Percentiles rank a stretch among this genome's conserved stretches.
Conservation (phyloP, 2,888 invertebrate genomes). For the Romanomermis culicivorax region DNA sequence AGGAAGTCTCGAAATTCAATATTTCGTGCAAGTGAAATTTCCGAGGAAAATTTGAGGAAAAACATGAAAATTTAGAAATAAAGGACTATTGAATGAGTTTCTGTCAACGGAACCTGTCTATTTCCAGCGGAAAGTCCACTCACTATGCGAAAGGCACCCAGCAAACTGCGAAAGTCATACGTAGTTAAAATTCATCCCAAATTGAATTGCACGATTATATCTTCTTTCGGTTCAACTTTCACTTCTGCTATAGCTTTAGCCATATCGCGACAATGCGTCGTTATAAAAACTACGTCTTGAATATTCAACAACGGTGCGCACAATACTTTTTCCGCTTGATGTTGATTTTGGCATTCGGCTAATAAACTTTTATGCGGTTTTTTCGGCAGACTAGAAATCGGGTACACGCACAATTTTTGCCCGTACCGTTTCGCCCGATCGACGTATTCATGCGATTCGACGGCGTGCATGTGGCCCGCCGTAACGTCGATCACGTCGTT, state of each 20-base stretch:
- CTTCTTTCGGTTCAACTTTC: not conserved
- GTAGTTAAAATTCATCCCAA: too few relatives aligned
- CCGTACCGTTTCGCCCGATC: not conserved
- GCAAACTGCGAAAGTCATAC: too few relatives aligned
- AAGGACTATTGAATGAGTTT: too few relatives aligned
- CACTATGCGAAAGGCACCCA: too few relatives aligned
- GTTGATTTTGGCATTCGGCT: not conserved
- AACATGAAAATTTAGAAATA: too few relatives aligned
- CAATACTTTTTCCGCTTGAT: not conserved
- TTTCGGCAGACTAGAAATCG: not conserved
- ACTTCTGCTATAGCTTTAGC: not conserved
- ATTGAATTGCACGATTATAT: conserved; percentile 1
- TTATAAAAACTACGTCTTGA: not conserved
- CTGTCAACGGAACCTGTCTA: too few relatives aligned
- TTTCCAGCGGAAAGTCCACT: too few relatives aligned
- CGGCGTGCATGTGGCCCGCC: not conserved
- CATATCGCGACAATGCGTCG: not conserved
- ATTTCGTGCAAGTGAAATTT: too few relatives aligned
- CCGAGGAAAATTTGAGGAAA: too few relatives aligned
- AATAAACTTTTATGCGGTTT: not conserved
- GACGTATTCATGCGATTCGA: not conserved
- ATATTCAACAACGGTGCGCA: not conserved
- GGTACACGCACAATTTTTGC: not conserved
- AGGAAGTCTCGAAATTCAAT: too few relatives aligned
- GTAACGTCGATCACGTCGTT: conserved; percentile 1